Percentiles rank a stretch among this genome's conserved stretches.
Evolutionary conservation across 2,797 vertebrate genomes (phyloP).

Genomic region (Halcyon chelicuti): DNA sequence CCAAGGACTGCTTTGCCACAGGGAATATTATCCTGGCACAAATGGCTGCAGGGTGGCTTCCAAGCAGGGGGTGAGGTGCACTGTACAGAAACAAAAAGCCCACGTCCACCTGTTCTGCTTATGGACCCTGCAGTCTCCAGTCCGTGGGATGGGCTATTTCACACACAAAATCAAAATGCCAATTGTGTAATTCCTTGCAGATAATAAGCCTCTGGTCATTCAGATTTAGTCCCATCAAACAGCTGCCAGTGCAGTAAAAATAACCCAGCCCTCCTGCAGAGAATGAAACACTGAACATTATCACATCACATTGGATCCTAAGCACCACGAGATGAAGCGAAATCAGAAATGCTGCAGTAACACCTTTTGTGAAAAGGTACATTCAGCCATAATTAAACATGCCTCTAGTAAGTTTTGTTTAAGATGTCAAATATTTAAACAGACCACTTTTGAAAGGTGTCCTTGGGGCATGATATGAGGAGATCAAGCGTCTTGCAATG

Average conservation of each 20-base stretch:
- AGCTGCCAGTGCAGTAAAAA: conserved; percentile 53
- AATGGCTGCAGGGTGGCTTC: background rate
- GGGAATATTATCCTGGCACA: background rate
- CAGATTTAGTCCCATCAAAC: conserved; percentile 4
- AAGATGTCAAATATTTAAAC: background rate
- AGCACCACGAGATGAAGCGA: background rate
- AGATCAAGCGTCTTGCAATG: background rate
- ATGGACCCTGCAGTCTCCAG: background rate
- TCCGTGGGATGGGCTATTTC: background rate
- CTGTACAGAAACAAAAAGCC: background rate
- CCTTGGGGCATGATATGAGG: background rate
- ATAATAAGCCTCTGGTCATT: background rate
- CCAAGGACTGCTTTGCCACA: background rate
- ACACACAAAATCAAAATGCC: background rate
- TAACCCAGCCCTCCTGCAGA: background rate
- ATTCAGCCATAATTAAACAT: background rate
- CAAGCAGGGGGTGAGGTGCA: background rate
- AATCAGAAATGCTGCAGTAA: conserved; percentile 5
- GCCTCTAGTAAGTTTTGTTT: background rate
- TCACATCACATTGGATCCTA: background rate
- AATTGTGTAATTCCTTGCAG: background rate
- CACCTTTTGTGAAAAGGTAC: background rate
- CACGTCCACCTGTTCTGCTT: background rate
- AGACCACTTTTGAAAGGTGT: background rate
- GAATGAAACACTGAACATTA: background rate